phyloP scores from a whole-genome alignment of 1,140 invertebrate genomes.

The Phenacoccus solenopsis region DNA sequence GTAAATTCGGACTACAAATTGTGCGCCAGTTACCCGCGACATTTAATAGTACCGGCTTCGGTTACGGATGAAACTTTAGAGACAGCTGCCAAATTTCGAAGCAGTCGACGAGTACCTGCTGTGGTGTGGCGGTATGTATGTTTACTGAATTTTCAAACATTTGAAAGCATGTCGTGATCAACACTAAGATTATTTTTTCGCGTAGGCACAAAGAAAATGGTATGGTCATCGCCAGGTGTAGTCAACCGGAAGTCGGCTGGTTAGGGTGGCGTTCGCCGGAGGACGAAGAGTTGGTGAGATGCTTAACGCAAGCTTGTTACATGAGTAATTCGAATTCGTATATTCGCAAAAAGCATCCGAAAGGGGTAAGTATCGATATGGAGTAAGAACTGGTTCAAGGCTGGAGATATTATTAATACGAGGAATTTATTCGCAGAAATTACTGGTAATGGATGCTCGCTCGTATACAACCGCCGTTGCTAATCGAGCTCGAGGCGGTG shows the following conservation, averaged over 20 bases:
- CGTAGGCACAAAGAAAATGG: conserved; percentile 66
- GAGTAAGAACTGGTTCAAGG: no score
- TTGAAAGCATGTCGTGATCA: no score
- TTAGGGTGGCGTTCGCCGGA: conserved; percentile 77
- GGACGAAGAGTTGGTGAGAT: conserved; percentile 77
- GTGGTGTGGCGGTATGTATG: conserved; percentile 83
- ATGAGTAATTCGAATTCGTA: background rate
- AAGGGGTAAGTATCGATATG: background rate
- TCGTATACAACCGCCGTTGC: conserved; percentile 90
- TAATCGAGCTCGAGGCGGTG: conserved; percentile 89
- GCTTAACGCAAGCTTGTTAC: conserved; percentile 64
- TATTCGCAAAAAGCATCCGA: background rate
- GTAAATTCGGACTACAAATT: conserved; percentile 75
- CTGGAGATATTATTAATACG: background rate
- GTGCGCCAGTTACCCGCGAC: conserved; percentile 78
- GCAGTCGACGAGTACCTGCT: conserved; percentile 72
- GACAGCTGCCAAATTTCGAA: conserved; percentile 72
- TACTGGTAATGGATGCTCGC: conserved; percentile 87
- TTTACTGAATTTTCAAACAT: no score
- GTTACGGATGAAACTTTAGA: conserved; percentile 74
- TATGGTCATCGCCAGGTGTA: conserved; percentile 82
- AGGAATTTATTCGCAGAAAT: conserved; percentile 47
- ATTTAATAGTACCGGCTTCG: conserved; percentile 72
- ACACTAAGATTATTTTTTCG: conserved; percentile 22
- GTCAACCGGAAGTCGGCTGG: conserved; percentile 88